Base-by-base conservation (phyloP, 2,888 invertebrate genomes). In the Orthosia incerta region DNA sequence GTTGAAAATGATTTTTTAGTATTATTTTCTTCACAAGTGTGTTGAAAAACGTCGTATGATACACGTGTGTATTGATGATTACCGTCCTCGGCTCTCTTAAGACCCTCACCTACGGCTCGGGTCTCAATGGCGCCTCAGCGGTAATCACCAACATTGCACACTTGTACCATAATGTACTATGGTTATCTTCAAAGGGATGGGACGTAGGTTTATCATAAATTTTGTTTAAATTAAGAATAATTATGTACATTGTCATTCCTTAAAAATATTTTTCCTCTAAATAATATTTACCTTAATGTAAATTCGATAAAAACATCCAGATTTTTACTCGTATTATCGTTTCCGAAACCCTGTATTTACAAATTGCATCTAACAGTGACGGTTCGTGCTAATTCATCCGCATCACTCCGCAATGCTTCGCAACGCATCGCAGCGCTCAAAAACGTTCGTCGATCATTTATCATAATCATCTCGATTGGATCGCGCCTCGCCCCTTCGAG, bases 391-490 rank as follows among this genome's bases (percentile, higher is more conserved):
- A 79, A 84, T 85, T 67, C 79, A 82, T 60, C 74, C 77, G 75
- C 71, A 76, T 57, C 74, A 63, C 59, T 60, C 45, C 20, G 60
- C 18, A 84, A 72, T 71, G 78, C 80, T 77, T 69, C 82, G 76
- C 80, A 83, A 75, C 76, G 79, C 83, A 83, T 81, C 80, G 79
- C 61, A 73, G 74, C 76, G 76, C 59, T 80, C 70, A 85, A 85
- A 86, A 86, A 83, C 89, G 85, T 88, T 89, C 82, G 72, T 74
- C 88, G 88, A 92, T 93, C 94, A 94, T 96, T 95, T 92, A 95
- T 95, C 96, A 95, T 95, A 95, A 95, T 95, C 94, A 93, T 92
- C 91, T 91, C 93, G 95, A 95, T 95, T 94, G 94, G 90, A 93
- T 94, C 95, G 93, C 94, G 93, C 92, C 95, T 91, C 92, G 91